These are phyloP conservation scores for Colletes collaris DNA, from an alignment of 2,888 invertebrate species.

Conservation along the genomic window DNA sequence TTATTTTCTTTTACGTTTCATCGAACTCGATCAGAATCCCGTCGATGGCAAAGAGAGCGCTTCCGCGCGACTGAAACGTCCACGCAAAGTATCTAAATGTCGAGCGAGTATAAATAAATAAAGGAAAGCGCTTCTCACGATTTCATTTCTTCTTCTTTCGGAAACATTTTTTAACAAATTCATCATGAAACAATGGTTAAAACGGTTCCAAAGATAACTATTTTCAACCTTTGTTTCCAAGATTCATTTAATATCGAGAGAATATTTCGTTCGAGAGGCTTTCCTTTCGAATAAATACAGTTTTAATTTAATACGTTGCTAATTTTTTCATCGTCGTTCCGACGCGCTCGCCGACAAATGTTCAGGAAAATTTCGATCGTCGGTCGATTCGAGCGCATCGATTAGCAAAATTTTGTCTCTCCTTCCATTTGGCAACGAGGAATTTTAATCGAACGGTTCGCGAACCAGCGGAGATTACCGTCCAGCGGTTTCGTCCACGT, in stretches of 20 bases:
- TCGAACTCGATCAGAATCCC: constrained; percentile 21
- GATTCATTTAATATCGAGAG: background rate
- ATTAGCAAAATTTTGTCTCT: constrained; percentile 20
- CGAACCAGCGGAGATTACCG: constrained; percentile 57
- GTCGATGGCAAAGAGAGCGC: constrained; percentile 41
- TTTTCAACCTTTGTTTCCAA: too few relatives aligned
- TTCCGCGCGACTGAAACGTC: constrained; percentile 5
- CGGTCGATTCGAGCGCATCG: constrained; percentile 3
- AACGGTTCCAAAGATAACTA: too few relatives aligned
- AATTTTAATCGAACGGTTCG: constrained; percentile 59
- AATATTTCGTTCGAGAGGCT: constrained; percentile 7
- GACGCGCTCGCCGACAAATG: constrained; percentile 10
- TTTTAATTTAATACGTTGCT: constrained; percentile 22
- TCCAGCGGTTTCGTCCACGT: constrained; percentile 68
- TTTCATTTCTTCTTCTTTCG: background rate
- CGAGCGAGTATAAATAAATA: constrained; percentile 45
- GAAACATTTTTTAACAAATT: too few relatives aligned
- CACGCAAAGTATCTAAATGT: constrained; percentile 21
- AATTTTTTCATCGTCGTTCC: background rate
- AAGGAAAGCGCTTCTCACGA: constrained; percentile 20
- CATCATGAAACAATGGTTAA: too few relatives aligned
- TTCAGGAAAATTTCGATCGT: constrained; percentile 1
- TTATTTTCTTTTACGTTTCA: constrained; percentile 18
- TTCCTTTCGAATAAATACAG: constrained; percentile 37
- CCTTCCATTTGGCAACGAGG: constrained; percentile 70